Base-by-base conservation (phyloP, 2,888 invertebrate genomes). In the Drosophila recens region DNA sequence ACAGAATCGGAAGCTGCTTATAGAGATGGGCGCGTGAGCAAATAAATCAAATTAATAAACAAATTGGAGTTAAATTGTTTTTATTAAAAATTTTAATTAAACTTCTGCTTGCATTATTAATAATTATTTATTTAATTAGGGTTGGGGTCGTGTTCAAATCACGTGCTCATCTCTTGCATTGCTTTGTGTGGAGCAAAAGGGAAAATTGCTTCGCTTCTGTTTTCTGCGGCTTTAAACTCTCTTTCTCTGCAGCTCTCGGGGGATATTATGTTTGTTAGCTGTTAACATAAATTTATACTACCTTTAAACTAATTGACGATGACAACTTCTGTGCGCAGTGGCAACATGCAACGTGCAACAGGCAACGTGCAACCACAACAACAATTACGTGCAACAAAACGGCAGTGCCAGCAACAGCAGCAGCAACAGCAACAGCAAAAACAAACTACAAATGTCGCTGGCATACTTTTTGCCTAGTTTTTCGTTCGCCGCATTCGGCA, bases 271-370 rank as follows among this genome's bases (percentile, higher is more conserved):
- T 72, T 79, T 72, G 73, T 49, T 61, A 53, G 77, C 82, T 79
- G 81, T 79, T 84, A 84, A 84, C 84, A 82, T 82, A 79, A 82
- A 82, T 82, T 82, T 82, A 79, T 84, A 77, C 84, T 70, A 75
- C 84, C 79, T 84, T 84, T 81, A 72, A 84, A 76, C 82, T 82
- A 82, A 82, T 84, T 82, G 82, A 82, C 84, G 84, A 82, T 79
- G 84, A 82, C 84, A 82, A 84, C 84, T 82, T 68, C 65, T 67
- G 70, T 65, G 69, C 58, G 66, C 67, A 58, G 64, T 67, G 8
- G 54, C 56, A 45, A 34, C 48, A 4, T 17, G 48, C 42, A 67
- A 52, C 54, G 27, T 27, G 46, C 38, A 36, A 27, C 52, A 43
- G 27, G 58, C 52, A 54, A 66, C 66, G 54, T 67, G 81, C 82